Conservation (phyloP, 2,797 vertebrate species). For the Sus cebifrons region DNA sequence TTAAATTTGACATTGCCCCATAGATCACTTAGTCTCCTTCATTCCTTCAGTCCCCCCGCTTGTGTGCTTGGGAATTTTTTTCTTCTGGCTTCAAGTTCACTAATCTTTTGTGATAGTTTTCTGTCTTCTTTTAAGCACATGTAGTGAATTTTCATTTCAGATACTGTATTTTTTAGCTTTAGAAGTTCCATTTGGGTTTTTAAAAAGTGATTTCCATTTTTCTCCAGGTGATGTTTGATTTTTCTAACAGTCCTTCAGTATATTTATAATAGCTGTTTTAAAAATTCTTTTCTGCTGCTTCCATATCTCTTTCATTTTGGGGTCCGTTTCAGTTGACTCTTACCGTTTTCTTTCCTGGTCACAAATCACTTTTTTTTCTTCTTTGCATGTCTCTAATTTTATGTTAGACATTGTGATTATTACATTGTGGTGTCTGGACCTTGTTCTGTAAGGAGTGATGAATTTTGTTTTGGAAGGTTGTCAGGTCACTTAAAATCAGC, state of each 20-base stretch:
- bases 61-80: background rate
- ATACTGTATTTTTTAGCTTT: constrained; percentile 1
- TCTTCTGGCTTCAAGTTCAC: background rate
- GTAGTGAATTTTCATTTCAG: background rate
- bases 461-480: constrained; percentile 29
- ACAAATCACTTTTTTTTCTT: constrained; percentile 16
- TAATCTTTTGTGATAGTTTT: background rate
- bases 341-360: background rate
- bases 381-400: background rate
- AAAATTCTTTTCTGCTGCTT: background rate
- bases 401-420: background rate
- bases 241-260: background rate
- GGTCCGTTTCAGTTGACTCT: constrained; percentile 12
- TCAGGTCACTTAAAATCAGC: background rate
- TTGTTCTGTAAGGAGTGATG: background rate
- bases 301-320: constrained; percentile 22
- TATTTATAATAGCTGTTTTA: constrained; percentile 6
- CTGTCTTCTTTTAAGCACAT: background rate
- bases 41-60: background rate
- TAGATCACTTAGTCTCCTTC: background rate
- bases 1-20: background rate
- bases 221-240: background rate
- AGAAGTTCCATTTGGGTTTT: background rate
- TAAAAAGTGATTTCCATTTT: constrained; percentile 5
- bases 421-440: background rate